phyloP scores from a whole-genome alignment of 2,113 vertebrate species.

The Peromyscus maniculatus region DNA sequence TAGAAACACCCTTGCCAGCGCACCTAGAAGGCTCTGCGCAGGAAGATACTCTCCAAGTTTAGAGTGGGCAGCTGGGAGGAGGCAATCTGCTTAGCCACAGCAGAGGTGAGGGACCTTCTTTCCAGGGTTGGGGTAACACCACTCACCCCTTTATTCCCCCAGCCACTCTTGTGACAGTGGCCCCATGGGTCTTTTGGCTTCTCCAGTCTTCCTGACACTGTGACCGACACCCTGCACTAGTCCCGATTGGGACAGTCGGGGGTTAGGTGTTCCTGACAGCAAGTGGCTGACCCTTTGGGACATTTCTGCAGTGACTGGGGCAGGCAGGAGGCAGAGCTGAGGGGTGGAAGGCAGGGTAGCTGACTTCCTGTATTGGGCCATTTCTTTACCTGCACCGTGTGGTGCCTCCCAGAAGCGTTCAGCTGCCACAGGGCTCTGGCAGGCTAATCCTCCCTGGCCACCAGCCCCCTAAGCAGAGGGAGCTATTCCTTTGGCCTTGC shows the following conservation, averaged over 20 bases:
- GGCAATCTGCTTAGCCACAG: not conserved
- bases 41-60: not conserved
- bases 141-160: not conserved
- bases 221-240: not conserved
- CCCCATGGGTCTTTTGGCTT: not conserved
- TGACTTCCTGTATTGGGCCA: accelerated
- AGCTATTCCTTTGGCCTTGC: not conserved
- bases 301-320: no score
- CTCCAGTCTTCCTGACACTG: not conserved
- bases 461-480: accelerated
- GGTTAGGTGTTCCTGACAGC: no score
- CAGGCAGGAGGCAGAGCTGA: not conserved
- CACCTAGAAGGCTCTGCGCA: not conserved
- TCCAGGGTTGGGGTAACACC: not conserved
- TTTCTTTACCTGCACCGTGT: not conserved
- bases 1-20: not conserved
- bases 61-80: not conserved
- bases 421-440: accelerated
- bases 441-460: accelerated
- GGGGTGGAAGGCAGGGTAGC: accelerated
- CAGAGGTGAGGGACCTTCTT: not conserved
- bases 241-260: not conserved
- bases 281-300: not conserved
- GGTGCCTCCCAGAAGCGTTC: not conserved
- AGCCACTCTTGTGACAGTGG: not conserved